phyloP scores from a whole-genome alignment of 2,113 vertebrate genomes.

The Himantopus leucocephalus region DNA sequence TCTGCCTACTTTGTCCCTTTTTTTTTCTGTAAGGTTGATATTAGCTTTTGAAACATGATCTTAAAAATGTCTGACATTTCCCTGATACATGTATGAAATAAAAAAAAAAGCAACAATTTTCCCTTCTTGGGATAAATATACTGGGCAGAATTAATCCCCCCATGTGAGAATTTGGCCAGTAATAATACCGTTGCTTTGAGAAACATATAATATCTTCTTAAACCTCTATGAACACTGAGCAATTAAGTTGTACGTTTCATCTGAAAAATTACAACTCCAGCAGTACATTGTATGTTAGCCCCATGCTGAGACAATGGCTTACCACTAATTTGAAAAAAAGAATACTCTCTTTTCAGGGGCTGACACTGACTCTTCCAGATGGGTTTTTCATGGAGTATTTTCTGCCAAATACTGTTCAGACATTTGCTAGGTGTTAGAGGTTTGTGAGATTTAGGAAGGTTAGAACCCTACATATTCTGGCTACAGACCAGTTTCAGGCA shows the following conservation, averaged over 20 bases:
- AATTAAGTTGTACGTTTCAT: neutral
- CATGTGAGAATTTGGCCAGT: neutral
- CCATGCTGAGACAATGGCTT: neutral
- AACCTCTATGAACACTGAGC: neutral
- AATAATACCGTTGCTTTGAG: neutral
- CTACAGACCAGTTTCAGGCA: neutral
- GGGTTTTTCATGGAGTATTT: neutral
- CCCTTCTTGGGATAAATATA: neutral
- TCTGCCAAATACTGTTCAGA: neutral
- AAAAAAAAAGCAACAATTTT: neutral
- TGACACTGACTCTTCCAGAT: neutral
- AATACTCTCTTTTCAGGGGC: neutral
- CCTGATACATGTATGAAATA: neutral
- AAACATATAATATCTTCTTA: neutral
- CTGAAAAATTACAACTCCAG: neutral
- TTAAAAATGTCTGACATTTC: neutral
- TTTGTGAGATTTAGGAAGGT: neutral
- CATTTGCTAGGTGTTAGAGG: neutral
- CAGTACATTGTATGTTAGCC: neutral
- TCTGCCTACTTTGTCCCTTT: neutral
- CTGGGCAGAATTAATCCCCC: neutral
- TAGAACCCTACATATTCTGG: neutral
- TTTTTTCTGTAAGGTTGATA: neutral
- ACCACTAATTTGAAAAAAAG: neutral
- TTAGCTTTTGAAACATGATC: neutral